A percentile compares a stretch with the other conserved stretches of the same genome.
Evolutionary conservation across 2,797 vertebrate genomes (phyloP).

Genomic region (Leptodactylus fallax): DNA sequence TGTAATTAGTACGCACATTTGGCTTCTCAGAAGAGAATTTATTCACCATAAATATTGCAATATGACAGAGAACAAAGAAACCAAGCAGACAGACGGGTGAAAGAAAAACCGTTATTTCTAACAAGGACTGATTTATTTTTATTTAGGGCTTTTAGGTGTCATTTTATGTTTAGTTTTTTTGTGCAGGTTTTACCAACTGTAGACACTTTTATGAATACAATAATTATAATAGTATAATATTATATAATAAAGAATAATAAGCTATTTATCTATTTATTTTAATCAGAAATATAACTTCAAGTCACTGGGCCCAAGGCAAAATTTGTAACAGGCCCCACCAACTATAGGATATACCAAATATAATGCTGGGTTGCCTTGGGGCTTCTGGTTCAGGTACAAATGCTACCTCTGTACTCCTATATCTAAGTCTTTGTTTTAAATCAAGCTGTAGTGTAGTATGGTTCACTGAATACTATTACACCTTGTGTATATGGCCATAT

Average conservation of each 20-base stretch:
- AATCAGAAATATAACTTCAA: too few species aligned
- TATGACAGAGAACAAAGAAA: constrained; percentile 29
- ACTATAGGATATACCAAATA: too few species aligned
- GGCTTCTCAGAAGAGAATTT: constrained; percentile 25
- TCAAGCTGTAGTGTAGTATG: background rate
- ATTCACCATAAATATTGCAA: constrained; percentile 25
- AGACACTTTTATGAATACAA: background rate
- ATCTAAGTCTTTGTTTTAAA: background rate
- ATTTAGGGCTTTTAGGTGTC: background rate
- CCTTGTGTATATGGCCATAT: background rate
- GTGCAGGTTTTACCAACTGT: background rate
- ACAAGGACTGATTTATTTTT: constrained; percentile 5
- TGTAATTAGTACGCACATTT: constrained; percentile 40
- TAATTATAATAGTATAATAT: too few species aligned
- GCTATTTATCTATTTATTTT: background rate
- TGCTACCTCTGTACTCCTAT: too few species aligned
- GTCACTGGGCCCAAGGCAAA: too few species aligned
- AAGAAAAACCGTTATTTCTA: background rate
- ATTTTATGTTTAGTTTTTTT: background rate
- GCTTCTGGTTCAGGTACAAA: too few species aligned
- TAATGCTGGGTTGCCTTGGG: too few species aligned
- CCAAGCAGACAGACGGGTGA: background rate
- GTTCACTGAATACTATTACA: background rate
- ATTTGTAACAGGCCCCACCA: too few species aligned
- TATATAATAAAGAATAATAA: background rate